Conservation (phyloP, 1,140 invertebrate species). For the Tribolium madens region DNA sequence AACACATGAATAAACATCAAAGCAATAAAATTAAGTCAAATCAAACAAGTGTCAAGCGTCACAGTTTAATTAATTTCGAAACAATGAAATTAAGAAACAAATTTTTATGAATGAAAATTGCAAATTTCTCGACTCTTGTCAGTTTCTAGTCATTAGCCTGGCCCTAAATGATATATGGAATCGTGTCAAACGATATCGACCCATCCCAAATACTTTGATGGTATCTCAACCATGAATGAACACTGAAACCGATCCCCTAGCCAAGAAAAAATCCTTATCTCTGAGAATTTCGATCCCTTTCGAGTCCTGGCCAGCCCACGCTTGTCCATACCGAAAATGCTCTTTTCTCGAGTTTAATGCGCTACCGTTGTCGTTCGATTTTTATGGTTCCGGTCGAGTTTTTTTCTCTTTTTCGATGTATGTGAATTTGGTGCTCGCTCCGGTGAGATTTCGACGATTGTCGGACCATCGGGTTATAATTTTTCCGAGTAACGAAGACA, state of each 20-base stretch:
- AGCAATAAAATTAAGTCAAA: not conserved
- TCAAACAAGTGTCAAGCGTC: not conserved
- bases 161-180: not conserved
- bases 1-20: not conserved
- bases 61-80: not conserved
- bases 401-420: constrained; percentile 38
- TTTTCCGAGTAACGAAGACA: constrained; percentile 51
- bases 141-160: too few species aligned
- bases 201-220: constrained; percentile 46
- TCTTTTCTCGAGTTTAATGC: constrained; percentile 44
- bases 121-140: not conserved
- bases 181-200: not conserved
- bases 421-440: constrained; percentile 47
- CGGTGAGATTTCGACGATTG: constrained; percentile 47
- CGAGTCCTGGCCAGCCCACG: not conserved
- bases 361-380: constrained; percentile 55
- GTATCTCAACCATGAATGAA: constrained; percentile 42
- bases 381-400: constrained; percentile 50
- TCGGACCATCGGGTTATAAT: constrained; percentile 46
- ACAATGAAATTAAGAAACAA: too few species aligned
- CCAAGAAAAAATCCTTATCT: constrained; percentile 34
- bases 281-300: constrained; percentile 12
- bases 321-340: not conserved
- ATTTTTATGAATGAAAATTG: not conserved
- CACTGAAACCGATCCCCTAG: constrained; percentile 39